Evolutionary conservation across 64 coral and sea anemone genomes (phyloP).

Genomic region (Porites lutea): DNA sequence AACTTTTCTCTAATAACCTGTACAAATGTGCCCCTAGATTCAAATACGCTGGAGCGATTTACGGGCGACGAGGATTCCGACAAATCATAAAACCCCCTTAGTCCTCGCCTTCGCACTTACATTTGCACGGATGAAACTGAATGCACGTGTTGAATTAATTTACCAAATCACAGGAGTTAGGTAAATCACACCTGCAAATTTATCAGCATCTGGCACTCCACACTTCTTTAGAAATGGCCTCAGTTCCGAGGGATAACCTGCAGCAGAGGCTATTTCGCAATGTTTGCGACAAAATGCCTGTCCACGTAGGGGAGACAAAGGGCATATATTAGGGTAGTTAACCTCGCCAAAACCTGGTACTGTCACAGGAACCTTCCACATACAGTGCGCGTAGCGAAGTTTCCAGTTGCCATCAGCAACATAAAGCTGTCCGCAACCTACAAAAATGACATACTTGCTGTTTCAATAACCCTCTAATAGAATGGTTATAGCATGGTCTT

Average conservation of each 20-base stretch:
- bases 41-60: too few relatives aligned
- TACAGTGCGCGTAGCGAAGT: constrained; percentile 35
- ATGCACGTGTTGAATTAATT: too few relatives aligned
- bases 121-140: too few relatives aligned
- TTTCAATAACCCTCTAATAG: too few relatives aligned
- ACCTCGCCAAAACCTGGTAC: background rate
- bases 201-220: background rate
- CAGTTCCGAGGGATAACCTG: background rate
- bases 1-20: too few relatives aligned
- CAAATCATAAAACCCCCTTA: too few relatives aligned
- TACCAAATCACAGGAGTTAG: too few relatives aligned
- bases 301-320: background rate
- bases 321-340: constrained; percentile 34
- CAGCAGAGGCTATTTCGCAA: background rate
- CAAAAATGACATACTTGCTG: background rate
- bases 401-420: constrained; percentile 68
- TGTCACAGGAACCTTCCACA: constrained; percentile 42
- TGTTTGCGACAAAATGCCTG: constrained; percentile 5
- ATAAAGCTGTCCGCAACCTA: constrained; percentile 40
- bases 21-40: too few relatives aligned
- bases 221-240: constrained; percentile 1
- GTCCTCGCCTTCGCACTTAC: too few relatives aligned
- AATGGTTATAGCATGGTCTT: too few relatives aligned
- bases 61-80: too few relatives aligned
- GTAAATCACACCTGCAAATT: too few relatives aligned